Conservation (phyloP, 2,797 vertebrate genomes). For the Peromyscus aztecus region DNA sequence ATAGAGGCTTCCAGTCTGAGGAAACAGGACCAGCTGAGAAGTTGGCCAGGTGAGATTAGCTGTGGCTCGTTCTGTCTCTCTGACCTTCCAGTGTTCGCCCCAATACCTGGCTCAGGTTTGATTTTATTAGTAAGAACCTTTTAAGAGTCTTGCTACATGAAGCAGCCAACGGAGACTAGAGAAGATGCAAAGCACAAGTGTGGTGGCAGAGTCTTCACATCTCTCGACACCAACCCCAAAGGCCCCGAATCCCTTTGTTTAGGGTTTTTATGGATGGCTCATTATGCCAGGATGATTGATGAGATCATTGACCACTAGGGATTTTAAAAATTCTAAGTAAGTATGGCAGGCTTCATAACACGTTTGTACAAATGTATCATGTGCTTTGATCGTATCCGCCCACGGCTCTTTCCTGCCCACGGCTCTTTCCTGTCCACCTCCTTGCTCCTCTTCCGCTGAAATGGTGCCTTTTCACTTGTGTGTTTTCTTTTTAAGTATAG, state of each 20-base stretch:
- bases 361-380: not conserved
- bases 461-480: too few species aligned
- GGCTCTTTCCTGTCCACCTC: not conserved
- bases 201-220: not conserved
- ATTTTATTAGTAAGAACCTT: too few species aligned
- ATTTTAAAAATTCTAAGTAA: not conserved
- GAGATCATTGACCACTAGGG: not conserved
- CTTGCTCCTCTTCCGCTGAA: not conserved
- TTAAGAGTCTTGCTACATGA: too few species aligned
- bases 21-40: too few species aligned
- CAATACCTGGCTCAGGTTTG: too few species aligned
- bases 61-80: too few species aligned
- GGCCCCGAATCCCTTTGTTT: not conserved
- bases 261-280: not conserved
- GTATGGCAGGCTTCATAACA: not conserved
- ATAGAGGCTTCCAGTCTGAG: too few species aligned
- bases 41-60: too few species aligned
- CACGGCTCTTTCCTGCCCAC: not conserved
- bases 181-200: not conserved
- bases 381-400: not conserved
- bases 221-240: not conserved
- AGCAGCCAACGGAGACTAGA: not conserved
- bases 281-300: not conserved
- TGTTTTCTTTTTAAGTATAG: not conserved
- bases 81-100: too few species aligned